Evolutionary conservation across 23 tunicate species (phyloP), one percentile per base, ranked within the genome.

Genomic region (Corella eumyota): DNA sequence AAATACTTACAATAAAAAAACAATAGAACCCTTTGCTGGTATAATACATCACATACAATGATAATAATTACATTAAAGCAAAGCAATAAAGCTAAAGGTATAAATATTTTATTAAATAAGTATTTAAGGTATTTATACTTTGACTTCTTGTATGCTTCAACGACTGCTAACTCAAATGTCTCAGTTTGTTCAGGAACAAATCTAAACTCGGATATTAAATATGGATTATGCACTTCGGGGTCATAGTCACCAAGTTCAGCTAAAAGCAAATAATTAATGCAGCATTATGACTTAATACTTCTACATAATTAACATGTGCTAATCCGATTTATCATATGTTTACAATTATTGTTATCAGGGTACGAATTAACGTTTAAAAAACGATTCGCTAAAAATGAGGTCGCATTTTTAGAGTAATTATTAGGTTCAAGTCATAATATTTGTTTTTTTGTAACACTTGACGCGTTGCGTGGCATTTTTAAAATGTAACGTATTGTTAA

Each of bases 191-290:
- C 73, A 19, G 95, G 95, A 40, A 85, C 77, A 32, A 85, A 85
- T 19, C 95, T 78, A 30, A 85, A 85, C 37, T 85, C 95, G 17
- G 95, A 85, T 30, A 85, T 76, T 56, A 85, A 64, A 33, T 76
- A 78, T 6, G 83, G 83, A 78, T 51, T 85, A 63, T 85, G 95
- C 4, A 85, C 86, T 21, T 85, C 95, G 4, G 78, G 73, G 52
- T 78, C 95, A 57, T 68, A 85, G 56, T 71, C 85, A 26, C 95
- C 95, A 30, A 85, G 75, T 38, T 85, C 95, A 45, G 95, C 83
- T 83, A 49, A 40, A 45, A 31, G 40, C 48, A n/a, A 35, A 0
- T 21, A 69, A 0, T 22, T 9, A 40, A 67, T 17, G 17, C 21
- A 64, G 69, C 22, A 24, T 13, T 54, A 54, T 15, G 9, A 54